phyloP scores from a whole-genome alignment of 2,113 vertebrate species.

The Dasyprocta punctata region DNA sequence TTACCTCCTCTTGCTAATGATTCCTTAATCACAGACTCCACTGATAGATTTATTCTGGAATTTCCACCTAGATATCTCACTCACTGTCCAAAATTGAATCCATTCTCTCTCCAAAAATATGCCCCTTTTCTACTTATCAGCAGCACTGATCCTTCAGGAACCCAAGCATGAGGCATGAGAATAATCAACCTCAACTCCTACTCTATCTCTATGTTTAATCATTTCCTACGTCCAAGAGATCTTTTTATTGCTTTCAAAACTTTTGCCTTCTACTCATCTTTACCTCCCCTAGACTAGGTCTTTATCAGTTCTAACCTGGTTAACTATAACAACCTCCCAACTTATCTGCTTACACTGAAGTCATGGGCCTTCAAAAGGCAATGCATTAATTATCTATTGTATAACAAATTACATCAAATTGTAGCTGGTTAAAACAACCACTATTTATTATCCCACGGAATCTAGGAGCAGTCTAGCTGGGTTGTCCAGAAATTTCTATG shows the following conservation, averaged over 20 bases:
- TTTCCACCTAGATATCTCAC: not conserved
- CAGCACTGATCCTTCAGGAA: not conserved
- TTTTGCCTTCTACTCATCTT: not conserved
- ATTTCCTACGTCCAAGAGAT: not conserved
- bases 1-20: not conserved
- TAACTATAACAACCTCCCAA: not conserved
- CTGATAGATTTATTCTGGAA: not conserved
- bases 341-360: not conserved
- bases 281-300: not conserved
- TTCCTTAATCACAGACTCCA: not conserved
- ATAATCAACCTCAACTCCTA: not conserved
- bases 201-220: not conserved
- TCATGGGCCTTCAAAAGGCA: not conserved
- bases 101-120: not conserved
- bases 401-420: not conserved
- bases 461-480: not conserved
- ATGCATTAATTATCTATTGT: not conserved
- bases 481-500: not conserved
- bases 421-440: not conserved
- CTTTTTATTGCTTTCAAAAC: not conserved
- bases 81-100: not conserved
- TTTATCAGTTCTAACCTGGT: not conserved
- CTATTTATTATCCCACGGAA: not conserved
- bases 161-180: not conserved
- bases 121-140: not conserved